Base-by-base conservation (phyloP, 2,797 vertebrate species). In the Gephyroberyx darwinii region DNA sequence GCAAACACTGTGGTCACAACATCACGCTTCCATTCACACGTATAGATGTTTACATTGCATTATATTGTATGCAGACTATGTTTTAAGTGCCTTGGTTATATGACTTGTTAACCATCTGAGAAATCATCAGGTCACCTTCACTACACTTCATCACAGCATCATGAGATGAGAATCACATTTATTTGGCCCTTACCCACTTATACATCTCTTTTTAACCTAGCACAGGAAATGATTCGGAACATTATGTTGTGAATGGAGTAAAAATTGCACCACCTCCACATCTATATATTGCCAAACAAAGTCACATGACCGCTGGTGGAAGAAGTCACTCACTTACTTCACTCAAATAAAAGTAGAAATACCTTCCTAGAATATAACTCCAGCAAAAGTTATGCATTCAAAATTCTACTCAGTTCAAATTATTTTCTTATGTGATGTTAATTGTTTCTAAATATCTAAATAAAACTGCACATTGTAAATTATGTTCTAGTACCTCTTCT, bases 251-350 rank as follows among this genome's bases (percentile, higher is more conserved):
- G 26, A 26, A 26, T 54, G 48, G 41, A 35, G 57, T 57, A 52
- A 70, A 83, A 80, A 66, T 76, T 22, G 54, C 57, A 41, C 65
- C 3, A 3, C 75, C 71, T 80, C 74, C 70, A 63, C 63, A 72
- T 20, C 52, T 48, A 9, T 75, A 80, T 86, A 75, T 75, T 82
- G 78, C 81, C 71, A 91, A 90, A 92, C 88, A 90, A 89, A 83
- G 78, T 79, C 88, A 92, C 39, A 22, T 82, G 85, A 77, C 37
- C 2, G 0, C 63, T 35, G 51, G 53, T n/a, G 52, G 43, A 62
- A 47, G 51, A 20, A 71, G 45, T 19, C 26, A 37, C 47, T 59
- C 22, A 51, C 5, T 55, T 35, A 6, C n/a, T 55, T 35, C 20
- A 17, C 41, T 26, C n/a, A 31, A 43, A 54, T 78, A 56, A 57